Base-by-base conservation (phyloP, 2,113 vertebrate genomes). In the Thunnus thynnus region DNA sequence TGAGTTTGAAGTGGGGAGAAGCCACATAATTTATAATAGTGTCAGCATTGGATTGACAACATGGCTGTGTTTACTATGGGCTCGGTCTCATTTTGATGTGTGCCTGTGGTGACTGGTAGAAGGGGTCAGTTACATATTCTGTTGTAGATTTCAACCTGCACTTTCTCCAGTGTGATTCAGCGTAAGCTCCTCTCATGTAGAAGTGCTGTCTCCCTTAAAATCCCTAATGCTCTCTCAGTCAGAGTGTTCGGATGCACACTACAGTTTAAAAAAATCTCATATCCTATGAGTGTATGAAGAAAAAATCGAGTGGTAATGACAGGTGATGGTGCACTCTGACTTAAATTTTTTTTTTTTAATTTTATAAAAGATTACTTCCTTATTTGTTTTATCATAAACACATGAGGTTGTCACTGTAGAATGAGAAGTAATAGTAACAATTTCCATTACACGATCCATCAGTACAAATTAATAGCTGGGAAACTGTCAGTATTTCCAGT, bases 1-100 rank as follows among this genome's bases (percentile, higher is more conserved):
- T 76, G 82, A 84, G 85, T 92, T 91, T 93, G 87, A 93, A 92
- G 86, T 83, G 66, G 82, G 68, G 69, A 81, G 76, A 88, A 80
- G 81, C 86, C 69, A 58, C 83, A 47, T 82, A 47, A 86, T 88
- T 88, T 27, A 65, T 61, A 78, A 85, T 71, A 66, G 80, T 88
- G 77, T 82, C 72, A 80, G 72, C 50, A 47, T 4, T 76, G 55
- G 72, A 84, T 78, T 64, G 70, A 87, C 67, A 83, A 65, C 50
- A 44, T 22, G 18, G 70, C 67, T 32, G 82, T 85, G 82, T 85
- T 89, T 86, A 70, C 82, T 58, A 22, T 66, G 71, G 18, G 60
- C 61, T 74, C 58, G 13, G 65, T 74, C 61, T 55, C 61, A 70
- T 78, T 85, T 72, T 64, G 76, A 70, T 67, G 50, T 58, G 58